These are phyloP conservation scores for Albula glossodonta DNA, from an alignment of 2,113 vertebrate genomes.

Conservation along the genomic window DNA sequence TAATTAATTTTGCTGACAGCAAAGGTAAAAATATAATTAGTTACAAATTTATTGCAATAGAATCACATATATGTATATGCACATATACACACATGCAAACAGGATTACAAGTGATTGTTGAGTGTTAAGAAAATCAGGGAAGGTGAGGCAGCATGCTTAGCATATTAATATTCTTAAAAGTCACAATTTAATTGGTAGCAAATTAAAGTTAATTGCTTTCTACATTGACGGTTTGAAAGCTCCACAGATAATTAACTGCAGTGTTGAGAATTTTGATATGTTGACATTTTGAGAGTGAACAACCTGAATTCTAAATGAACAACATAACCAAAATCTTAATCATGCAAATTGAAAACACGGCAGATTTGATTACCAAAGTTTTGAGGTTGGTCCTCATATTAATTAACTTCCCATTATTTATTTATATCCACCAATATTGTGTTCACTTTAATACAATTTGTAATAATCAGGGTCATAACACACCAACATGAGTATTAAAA, in stretches of 20 bases:
- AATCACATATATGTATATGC: constrained; percentile 17
- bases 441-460: constrained; percentile 65
- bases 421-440: constrained; percentile 64
- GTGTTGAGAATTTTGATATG: constrained; percentile 71
- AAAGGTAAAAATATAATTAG: background rate
- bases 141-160: constrained; percentile 52
- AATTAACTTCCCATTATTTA: constrained; percentile 67
- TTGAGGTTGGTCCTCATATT: constrained; percentile 63
- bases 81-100: background rate
- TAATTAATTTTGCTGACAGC: background rate
- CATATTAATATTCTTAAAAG: constrained; percentile 64
- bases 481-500: background rate
- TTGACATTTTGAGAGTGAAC: constrained; percentile 75
- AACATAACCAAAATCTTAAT: constrained; percentile 70
- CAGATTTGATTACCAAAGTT: constrained; percentile 68
- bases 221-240: constrained; percentile 65
- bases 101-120: background rate
- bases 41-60: background rate
- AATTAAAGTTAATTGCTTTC: constrained; percentile 74
- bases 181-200: constrained; percentile 68
- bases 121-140: background rate
- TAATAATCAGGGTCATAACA: constrained; percentile 5
- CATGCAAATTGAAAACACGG: constrained; percentile 71
- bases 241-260: constrained; percentile 71
- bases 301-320: constrained; percentile 61